Base-by-base conservation (phyloP, 2,797 vertebrate species). In the Adrianichthys oophorus region DNA sequence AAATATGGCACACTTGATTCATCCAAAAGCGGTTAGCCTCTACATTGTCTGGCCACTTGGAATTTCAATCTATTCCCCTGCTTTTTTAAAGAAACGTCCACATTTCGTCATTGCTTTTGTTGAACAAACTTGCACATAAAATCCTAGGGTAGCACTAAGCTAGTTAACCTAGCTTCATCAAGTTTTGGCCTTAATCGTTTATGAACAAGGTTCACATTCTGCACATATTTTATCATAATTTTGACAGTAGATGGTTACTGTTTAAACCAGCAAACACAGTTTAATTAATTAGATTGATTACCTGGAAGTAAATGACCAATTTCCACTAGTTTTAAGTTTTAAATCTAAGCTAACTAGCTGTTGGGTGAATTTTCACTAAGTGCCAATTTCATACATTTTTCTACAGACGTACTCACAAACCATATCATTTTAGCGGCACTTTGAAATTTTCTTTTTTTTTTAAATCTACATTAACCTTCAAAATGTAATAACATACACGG, bases 1-100 rank as follows among this genome's bases (percentile, higher is more conserved):
- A 29, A 69, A 62, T 82, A 85, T 89, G 85, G 78, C 84, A 87
- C 68, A 71, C 77, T 74, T 41, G 54, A 56, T 66, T 65, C 67
- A 68, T 41, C 65, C 50, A 77, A 44, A 50, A 26, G 29, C 18
- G 5, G 44, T 21, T 37, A 37, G 32, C 32, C 32, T 37, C 32
- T 37, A 37, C 32, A 37, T 37, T 10, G 10, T 37, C 29, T 32
- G 8, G 29, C 8, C 29, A 2, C 29, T 2, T 32, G 10, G 29
- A 32, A 32, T 32, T 12, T 32, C 2, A 32, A 32, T 10, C 29
- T 32, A 26, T 26, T 26, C 26, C 6, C 26, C 5, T 7, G 26
- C 15, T 15, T 53, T 37, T 48, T 18, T 23, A 23, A 18, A 21
- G 41, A 24, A 48, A 16, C n/a, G n/a, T 53, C 44, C 6, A 40